Percentiles rank a stretch among this genome's conserved stretches.
phyloP scores from a whole-genome alignment of 2,797 vertebrate species.

The Scomberomorus guttatus region DNA sequence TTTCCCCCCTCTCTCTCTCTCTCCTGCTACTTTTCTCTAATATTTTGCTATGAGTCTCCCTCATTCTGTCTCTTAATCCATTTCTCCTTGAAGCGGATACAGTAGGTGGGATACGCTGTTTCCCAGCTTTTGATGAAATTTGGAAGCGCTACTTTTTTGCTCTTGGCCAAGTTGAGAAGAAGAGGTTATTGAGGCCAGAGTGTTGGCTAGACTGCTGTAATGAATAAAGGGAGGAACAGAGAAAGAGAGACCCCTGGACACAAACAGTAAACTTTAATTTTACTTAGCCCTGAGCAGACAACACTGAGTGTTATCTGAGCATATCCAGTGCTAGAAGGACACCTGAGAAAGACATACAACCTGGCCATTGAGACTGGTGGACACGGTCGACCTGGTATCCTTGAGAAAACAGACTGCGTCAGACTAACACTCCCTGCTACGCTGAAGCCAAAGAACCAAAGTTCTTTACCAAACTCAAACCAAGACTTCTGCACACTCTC shows the following conservation, averaged over 20 bases:
- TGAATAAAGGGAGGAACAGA: not conserved
- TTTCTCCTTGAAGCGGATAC: constrained; percentile 4
- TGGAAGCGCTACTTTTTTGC: constrained; percentile 13
- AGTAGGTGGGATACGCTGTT: not conserved
- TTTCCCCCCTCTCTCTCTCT: not conserved
- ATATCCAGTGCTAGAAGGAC: not conserved
- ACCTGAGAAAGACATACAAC: not conserved
- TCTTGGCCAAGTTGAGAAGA: constrained; percentile 16
- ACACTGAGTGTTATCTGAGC: not conserved
- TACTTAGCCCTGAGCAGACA: not conserved
- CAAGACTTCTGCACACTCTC: constrained; percentile 4
- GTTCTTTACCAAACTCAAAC: not conserved
- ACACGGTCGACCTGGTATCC: no score
- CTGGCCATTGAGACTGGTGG: not conserved
- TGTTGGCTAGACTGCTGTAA: constrained; percentile 11
- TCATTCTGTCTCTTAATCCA: constrained; percentile 11
- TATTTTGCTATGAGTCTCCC: not conserved
- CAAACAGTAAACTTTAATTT: not conserved
- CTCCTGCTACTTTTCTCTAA: no score
- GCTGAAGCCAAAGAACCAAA: not conserved
- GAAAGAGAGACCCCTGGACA: not conserved
- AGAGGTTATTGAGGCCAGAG: constrained; percentile 29
- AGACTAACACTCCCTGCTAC: no score
- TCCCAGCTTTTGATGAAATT: constrained; percentile 36
- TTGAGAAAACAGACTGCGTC: not conserved